These are phyloP conservation scores for Triplophysa siluroides DNA, from an alignment of 2,113 vertebrate species.

Conservation along the genomic window DNA sequence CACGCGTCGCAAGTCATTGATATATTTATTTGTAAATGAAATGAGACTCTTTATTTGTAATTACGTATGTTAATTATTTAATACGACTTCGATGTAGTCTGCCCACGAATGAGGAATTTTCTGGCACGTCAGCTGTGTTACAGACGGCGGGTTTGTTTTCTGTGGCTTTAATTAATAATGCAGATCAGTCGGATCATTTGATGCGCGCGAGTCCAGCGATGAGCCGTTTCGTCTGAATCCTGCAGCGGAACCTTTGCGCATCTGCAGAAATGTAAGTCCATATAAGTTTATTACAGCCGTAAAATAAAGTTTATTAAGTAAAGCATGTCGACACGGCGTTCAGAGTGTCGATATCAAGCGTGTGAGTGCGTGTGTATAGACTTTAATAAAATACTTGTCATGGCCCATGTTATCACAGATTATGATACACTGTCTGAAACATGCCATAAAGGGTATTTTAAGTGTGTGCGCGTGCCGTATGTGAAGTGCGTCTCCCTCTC, in stretches of 20 bases:
- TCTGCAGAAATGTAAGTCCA: background rate
- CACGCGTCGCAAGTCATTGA: background rate
- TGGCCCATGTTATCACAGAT: too few relatives aligned
- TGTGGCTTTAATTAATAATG: constrained; percentile 17
- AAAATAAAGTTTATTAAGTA: background rate
- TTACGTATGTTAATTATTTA: background rate
- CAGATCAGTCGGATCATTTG: background rate
- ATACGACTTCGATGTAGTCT: background rate
- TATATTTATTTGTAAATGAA: background rate
- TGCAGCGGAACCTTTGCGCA: background rate
- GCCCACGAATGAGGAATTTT: background rate
- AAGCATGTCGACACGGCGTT: too few relatives aligned
- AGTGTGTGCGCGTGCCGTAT: background rate
- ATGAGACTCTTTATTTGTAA: background rate
- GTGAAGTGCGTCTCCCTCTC: too few relatives aligned
- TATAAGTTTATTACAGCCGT: background rate
- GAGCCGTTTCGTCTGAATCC: background rate
- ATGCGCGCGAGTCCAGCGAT: background rate
- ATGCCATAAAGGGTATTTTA: too few relatives aligned
- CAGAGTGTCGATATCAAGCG: too few relatives aligned
- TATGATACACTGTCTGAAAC: background rate
- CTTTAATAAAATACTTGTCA: too few relatives aligned
- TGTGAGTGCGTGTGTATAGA: too few relatives aligned
- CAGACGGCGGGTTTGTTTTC: background rate
- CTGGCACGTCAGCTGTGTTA: background rate